Conservation (phyloP, 2,888 invertebrate species). For the Stenodema calcarata region DNA sequence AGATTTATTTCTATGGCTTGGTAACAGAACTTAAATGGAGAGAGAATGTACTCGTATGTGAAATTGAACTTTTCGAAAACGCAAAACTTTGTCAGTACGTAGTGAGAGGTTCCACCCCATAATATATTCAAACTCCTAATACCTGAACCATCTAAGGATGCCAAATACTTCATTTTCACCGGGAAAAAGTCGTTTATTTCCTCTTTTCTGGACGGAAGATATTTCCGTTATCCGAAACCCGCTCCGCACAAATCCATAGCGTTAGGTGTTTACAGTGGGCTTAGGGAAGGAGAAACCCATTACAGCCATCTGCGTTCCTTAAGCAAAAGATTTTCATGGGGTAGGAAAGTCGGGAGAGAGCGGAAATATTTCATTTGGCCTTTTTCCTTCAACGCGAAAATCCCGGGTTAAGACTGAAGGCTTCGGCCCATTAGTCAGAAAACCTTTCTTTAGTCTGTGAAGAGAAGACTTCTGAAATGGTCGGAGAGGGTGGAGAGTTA, state of each 20-base stretch:
- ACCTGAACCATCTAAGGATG: neutral
- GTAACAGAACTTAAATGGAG: too few relatives aligned
- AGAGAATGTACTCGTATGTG: too few relatives aligned
- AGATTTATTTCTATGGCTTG: too few relatives aligned
- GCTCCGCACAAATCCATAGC: neutral
- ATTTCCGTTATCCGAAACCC: neutral
- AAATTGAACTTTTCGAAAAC: too few relatives aligned
- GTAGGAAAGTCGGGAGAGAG: neutral
- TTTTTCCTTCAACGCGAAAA: neutral
- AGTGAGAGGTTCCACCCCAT: too few relatives aligned
- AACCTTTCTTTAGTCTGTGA: neutral
- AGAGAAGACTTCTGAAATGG: neutral
- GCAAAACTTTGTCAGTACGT: too few relatives aligned
- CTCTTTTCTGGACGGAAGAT: neutral
- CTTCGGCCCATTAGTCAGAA: neutral
- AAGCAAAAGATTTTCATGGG: neutral
- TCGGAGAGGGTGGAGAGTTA: neutral
- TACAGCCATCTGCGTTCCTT: slow-evolving; percentile 14
- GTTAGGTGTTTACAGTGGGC: slow-evolving; percentile 26
- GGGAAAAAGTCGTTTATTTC: neutral
- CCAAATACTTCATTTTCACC: neutral
- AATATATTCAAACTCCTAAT: neutral
- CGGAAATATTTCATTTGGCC: neutral
- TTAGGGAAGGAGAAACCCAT: neutral
- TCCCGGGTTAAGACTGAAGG: neutral